Evolutionary conservation across 1,140 invertebrate genomes (phyloP), one percentile per base, ranked within the genome.

Genomic region (Tetramorium simillimum): DNA sequence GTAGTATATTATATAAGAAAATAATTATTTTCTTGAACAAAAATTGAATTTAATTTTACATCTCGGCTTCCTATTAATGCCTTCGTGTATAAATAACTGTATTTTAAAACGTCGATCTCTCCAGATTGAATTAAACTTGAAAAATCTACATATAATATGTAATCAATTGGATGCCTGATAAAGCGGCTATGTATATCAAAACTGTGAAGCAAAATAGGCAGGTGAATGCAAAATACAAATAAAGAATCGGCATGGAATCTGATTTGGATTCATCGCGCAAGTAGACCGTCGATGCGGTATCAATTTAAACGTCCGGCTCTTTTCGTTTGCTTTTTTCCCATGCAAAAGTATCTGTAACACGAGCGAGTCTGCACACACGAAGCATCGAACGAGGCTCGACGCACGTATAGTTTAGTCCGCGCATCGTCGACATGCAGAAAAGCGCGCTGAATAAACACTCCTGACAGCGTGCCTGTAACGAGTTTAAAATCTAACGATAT

Each of bases 361-460:
- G 72, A 81, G 67, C 88, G 76, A 51, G 56, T 58, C 21, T 24
- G 49, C 65, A 60, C 65, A 51, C 76, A 70, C 37, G 46, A 81
- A 81, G 46, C 75, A 63, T 16, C 33, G 63, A 53, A 72, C 85
- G 77, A 84, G 56, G n/a, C 65, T 72, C 80, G 65, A 80, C 73
- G 72, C 65, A 73, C 82, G 65, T 70, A 70, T 86, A 88, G 87
- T 88, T 88, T 90, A 78, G 86, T 77, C 24, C 77, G 67, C 56
- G 77, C 78, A 70, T 84, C 77, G 85, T 86, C 78, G 78, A 80
- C 87, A 84, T 81, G 78, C 86, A 85, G 77, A 88, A 91, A 91
- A 89, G 81, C 80, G 51, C 89, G 89, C 90, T 91, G 75, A 91
- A 91, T 91, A 91, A 91, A 90, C 90, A 90, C 80, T 76, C 89